Base-by-base conservation (phyloP, 2,113 vertebrate species). In the Lipotes vexillifer region DNA sequence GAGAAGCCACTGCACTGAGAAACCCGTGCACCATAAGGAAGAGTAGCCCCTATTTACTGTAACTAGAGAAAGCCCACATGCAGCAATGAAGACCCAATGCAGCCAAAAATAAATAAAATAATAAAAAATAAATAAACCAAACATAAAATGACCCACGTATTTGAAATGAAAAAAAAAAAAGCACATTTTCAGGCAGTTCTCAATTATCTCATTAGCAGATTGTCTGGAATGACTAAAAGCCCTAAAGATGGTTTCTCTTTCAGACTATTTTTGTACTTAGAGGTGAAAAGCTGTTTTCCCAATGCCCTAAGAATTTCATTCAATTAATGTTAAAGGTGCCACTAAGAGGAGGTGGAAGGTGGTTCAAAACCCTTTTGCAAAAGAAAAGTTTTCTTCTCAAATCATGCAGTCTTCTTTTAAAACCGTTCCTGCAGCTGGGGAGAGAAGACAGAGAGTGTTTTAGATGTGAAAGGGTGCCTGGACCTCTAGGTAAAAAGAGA, bases 141-240 rank as follows among this genome's bases (percentile, higher is more conserved):
- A 91, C 46, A 68, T 77, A 86, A 92, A 97, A 90, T 6, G 2
- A 8, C 31, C 27, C 38, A 68, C 38, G 63, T 90, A 65, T 88
- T 96, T 81, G 46, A 95, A 93, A 80, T 65, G 14, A 88, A 88
- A 78, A 69, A 71, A n/a, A 84, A 84, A 69, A 59, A 65, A 65
- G 2, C 33, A 66, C 46, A 86, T 88, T 94, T 95, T 94, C 25
- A 77, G 68, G 78, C 71, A 96, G 61, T 88, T 94, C 55, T 85
- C 20, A 93, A 68, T 94, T 84, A 77, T 93, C 31, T 94, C 75
- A 97, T 94, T 97, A 97, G 88, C 20, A 57, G 49, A 86, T 90
- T 94, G 68, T 68, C 46, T 86, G n/a, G 68, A 85, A 94, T 88
- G 61, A 14, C 31, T 63, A 6, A 94, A 88, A 96, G 31, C 6